Evolutionary conservation across 1,140 invertebrate genomes (phyloP), one percentile per base, ranked within the genome.

Genomic region (Diorhabda sublineata): DNA sequence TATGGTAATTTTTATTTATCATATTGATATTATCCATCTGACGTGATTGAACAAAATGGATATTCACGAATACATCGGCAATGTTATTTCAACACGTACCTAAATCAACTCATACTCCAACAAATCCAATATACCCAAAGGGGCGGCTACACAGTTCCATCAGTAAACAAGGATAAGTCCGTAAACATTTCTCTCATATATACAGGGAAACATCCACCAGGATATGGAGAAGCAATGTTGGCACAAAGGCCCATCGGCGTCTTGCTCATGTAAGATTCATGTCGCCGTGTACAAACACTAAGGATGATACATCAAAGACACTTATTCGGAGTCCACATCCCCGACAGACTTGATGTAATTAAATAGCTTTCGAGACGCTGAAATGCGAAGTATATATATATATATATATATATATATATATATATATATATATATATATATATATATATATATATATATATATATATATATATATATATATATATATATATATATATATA

Each of bases 291-390:
- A 64, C 61, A 47, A 60, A 64, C 61, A 68, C 58, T 60, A 68
- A 58, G 67, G 67, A 60, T 61, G 67, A 68, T 57, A 68, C 63
- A 64, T 68, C 67, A 68, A 64, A 68, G 67, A 68, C 67, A 68
- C 57, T 45, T 26, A 26, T 26, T 42, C 26, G 42, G 43, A 26
- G 45, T 42, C 47, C 45, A 57, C 41, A 57, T 64, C 45, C 43
- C 44, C 58, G 61, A 68, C 52, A 68, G 61, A 67, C 66, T 60
- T 56, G 67, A 68, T 63, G 67, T 52, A 68, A 68, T 68, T 64
- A 68, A 62, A 62, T 42, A 42, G 67, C 47, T 52, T 52, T 58
- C 56, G 67, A 44, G 8, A 64, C 63, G 63, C 63, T 26, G 26
- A 26, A 26, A 26, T 26, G 26, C 26, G 26, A 26, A 26, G 26